Percentiles rank a stretch among this genome's conserved stretches.
phyloP scores from a whole-genome alignment of 2,113 vertebrate genomes.

The Megaleporinus macrocephalus region DNA sequence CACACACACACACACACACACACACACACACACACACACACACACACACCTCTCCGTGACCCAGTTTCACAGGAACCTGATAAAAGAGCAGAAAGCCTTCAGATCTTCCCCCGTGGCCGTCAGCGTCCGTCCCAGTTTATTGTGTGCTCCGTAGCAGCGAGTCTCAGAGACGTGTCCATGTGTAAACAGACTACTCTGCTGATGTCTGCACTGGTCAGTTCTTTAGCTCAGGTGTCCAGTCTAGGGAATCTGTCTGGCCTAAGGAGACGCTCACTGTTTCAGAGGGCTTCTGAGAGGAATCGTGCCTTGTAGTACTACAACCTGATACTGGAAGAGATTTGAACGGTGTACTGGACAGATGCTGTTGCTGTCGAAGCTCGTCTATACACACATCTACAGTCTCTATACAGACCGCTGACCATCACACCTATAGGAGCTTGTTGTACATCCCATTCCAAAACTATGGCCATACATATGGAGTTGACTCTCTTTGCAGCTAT shows the following conservation, averaged over 20 bases:
- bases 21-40: no score
- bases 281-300: background rate
- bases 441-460: no score
- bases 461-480: no score
- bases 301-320: background rate
- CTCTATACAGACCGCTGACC: background rate
- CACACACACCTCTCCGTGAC: background rate
- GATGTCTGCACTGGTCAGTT: background rate
- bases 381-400: background rate
- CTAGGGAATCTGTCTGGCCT: background rate
- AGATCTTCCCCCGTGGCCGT: background rate
- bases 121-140: background rate
- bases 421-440: no score
- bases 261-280: background rate
- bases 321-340: background rate
- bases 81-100: background rate
- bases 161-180: background rate
- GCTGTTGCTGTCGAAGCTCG: background rate
- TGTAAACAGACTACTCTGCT: background rate
- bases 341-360: background rate
- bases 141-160: background rate
- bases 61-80: background rate
- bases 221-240: background rate
- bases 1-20: no score
- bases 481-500: no score